phyloP scores from a whole-genome alignment of 1,140 invertebrate species.

The Acromyrmex echinatior region DNA sequence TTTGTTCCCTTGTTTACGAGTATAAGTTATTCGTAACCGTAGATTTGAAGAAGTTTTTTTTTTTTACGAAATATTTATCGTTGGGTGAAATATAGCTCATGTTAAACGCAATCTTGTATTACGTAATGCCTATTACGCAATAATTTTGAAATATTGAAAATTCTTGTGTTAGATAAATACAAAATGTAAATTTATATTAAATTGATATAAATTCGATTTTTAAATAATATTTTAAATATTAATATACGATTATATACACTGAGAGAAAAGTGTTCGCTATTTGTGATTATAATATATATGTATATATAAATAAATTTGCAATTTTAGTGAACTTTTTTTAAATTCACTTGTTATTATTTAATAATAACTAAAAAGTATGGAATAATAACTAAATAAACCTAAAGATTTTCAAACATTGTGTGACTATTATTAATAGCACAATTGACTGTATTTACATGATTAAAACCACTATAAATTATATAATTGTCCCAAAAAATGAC shows the following conservation, averaged over 20 bases:
- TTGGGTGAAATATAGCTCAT: background rate
- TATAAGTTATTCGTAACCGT: background rate
- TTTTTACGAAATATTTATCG: background rate
- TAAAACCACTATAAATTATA: no score
- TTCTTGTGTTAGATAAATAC: background rate
- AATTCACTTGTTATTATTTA: no score
- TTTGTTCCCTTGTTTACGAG: conserved; percentile 26
- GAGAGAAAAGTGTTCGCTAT: no score
- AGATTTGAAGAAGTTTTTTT: conserved; percentile 2
- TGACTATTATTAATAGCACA: no score
- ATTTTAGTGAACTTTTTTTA: no score
- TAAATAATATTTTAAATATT: background rate
- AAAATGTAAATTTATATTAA: conserved; percentile 1
- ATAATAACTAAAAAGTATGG: no score
- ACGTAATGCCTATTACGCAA: background rate
- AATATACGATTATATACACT: background rate
- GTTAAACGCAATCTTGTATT: background rate
- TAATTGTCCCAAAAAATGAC: no score
- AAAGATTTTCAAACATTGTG: no score
- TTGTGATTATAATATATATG: no score
- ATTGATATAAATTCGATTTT: background rate
- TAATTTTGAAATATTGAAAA: background rate
- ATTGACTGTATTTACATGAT: no score
- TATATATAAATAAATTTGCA: no score
- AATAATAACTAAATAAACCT: no score